These are phyloP conservation scores for Benitochromis conjunctus DNA, from an alignment of 2,113 vertebrate species.

Conservation along the genomic window DNA sequence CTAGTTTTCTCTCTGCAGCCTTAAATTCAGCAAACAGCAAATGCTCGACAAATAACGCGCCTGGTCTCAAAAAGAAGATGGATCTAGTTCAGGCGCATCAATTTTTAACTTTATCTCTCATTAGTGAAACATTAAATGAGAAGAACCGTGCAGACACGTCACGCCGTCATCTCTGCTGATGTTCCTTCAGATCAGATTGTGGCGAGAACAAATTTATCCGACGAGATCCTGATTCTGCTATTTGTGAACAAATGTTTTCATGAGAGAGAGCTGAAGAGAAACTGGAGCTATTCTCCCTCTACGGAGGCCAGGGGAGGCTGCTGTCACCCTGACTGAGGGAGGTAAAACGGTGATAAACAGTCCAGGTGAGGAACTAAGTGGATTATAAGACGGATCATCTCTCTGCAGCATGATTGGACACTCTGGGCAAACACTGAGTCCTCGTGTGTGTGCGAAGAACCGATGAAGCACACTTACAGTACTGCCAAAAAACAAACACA, in stretches of 20 bases:
- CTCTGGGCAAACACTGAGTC: constrained; percentile 4
- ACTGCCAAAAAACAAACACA: background rate
- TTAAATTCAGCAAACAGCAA: constrained; percentile 9
- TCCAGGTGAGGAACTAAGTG: constrained; percentile 12
- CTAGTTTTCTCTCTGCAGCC: constrained; percentile 20
- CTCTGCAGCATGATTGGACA: constrained; percentile 12
- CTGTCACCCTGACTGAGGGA: background rate
- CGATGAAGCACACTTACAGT: background rate
- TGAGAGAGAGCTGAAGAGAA: background rate
- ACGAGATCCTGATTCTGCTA: background rate
- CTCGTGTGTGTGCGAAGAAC: background rate
- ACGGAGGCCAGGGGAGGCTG: background rate
- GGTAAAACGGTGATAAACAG: constrained; percentile 18
- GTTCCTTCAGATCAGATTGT: background rate
- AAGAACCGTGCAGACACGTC: constrained; percentile 2
- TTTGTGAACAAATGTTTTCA: background rate
- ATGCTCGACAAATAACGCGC: background rate
- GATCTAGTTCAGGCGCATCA: constrained; percentile 33
- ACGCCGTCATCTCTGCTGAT: background rate
- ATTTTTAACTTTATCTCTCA: constrained; percentile 44
- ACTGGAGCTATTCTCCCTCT: background rate
- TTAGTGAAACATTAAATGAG: constrained; percentile 42
- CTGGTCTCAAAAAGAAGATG: background rate
- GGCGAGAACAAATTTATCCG: background rate
- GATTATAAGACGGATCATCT: constrained; percentile 4